Conservation (phyloP, 1,140 invertebrate species). For the Chironomus striatipennis region DNA sequence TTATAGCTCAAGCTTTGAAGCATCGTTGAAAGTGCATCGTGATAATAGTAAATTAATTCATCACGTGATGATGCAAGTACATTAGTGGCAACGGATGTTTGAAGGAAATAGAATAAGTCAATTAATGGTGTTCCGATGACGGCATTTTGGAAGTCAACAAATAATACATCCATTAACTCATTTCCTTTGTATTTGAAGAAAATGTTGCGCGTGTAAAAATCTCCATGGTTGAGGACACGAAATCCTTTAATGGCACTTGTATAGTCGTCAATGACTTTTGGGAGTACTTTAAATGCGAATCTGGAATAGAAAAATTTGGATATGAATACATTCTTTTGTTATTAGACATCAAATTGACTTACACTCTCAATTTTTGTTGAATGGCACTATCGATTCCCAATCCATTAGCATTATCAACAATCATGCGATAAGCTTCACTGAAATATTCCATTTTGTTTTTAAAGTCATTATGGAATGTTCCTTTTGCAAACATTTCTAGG, state of each 20-base stretch:
- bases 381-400: conserved; percentile 2
- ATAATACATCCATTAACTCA: neutral
- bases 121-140: conserved; percentile 12
- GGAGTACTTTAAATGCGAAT: neutral
- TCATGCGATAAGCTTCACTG: conserved; percentile 16
- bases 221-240: conserved; percentile 15
- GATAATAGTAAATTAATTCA: conserved; percentile 15
- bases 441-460: conserved; percentile 17
- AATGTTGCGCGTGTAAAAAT: conserved; percentile 15
- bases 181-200: conserved; percentile 22
- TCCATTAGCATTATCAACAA: conserved; percentile 16
- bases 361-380: conserved; percentile 13
- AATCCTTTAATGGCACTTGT: conserved; percentile 15
- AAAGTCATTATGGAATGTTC: conserved; percentile 5
- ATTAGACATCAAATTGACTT: neutral
- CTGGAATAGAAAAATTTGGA: neutral
- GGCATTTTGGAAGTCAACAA: conserved; percentile 20
- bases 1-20: neutral
- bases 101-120: neutral
- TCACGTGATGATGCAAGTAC: conserved; percentile 10
- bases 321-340: too few relatives aligned
- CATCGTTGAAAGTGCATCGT: neutral
- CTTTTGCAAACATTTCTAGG: neutral
- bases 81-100: neutral
- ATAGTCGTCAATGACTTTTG: conserved; percentile 19